Percentiles rank a stretch among this genome's conserved stretches.
These are phyloP conservation scores for Avahi laniger DNA, from an alignment of 2,797 vertebrate species.

Conservation along the genomic window DNA sequence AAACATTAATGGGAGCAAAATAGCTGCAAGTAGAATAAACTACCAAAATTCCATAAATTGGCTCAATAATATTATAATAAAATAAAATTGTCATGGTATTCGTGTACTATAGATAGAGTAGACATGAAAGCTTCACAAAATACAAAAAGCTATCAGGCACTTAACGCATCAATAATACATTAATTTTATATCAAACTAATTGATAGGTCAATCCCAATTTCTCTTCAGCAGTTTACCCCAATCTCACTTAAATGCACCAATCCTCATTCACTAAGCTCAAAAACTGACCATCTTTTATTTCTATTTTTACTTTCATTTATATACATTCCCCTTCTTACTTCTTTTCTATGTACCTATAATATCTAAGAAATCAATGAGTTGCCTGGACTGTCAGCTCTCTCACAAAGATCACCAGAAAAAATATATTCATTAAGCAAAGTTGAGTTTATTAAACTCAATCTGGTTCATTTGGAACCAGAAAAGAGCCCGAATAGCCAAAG, in stretches of 20 bases:
- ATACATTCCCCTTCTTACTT: neutral
- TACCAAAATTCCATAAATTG: neutral
- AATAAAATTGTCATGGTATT: neutral
- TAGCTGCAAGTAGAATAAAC: neutral
- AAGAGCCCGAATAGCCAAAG: too few species aligned
- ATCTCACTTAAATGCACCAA: neutral
- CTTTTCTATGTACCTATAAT: neutral
- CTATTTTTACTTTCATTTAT: neutral
- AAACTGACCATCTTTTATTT: neutral
- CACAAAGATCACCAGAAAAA: neutral
- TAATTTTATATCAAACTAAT: neutral
- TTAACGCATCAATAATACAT: neutral
- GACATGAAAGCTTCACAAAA: neutral
- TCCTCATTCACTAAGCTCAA: neutral
- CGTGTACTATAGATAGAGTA: neutral
- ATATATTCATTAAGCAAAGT: neutral
- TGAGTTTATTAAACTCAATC: neutral
- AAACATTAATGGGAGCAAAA: neutral
- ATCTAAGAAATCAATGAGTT: neutral
- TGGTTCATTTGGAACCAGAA: too few species aligned
- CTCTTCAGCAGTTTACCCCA: neutral
- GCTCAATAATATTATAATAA: neutral
- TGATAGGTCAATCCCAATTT: neutral
- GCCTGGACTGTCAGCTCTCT: neutral
- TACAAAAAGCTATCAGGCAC: neutral